These are phyloP conservation scores for Rosalia funebris DNA, from an alignment of 2,888 invertebrate genomes.

Conservation along the genomic window DNA sequence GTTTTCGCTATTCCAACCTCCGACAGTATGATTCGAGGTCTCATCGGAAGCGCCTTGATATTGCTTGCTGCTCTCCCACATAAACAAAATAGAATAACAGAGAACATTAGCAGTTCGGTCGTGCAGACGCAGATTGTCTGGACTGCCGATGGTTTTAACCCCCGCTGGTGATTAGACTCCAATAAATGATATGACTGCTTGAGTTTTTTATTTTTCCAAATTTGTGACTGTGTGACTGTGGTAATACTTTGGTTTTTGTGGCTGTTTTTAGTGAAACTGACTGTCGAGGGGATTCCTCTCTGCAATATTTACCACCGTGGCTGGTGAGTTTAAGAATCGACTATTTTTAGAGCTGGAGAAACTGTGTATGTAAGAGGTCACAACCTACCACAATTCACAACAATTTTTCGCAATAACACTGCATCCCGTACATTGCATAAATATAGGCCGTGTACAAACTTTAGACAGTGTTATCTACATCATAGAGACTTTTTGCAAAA, in stretches of 20 bases:
- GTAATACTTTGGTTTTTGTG: constrained; percentile 37
- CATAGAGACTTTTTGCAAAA: no score
- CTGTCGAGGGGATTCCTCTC: constrained; percentile 51
- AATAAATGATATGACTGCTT: constrained; percentile 12
- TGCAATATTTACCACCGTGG: constrained; percentile 55
- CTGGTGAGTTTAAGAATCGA: constrained; percentile 53
- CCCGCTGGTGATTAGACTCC: not conserved
- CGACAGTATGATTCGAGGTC: constrained; percentile 56
- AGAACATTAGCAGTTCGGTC: constrained; percentile 2
- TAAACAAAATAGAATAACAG: constrained; percentile 17
- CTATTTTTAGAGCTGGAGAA: constrained; percentile 20
- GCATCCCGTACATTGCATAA: no score
- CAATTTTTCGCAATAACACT: not conserved
- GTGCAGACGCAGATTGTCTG: not conserved
- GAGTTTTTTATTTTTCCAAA: constrained; percentile 19
- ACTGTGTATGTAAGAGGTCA: constrained; percentile 3
- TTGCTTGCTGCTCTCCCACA: constrained; percentile 23
- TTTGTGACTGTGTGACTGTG: constrained; percentile 41
- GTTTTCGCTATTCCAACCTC: constrained; percentile 49
- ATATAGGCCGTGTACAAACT: no score
- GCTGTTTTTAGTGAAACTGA: constrained; percentile 35
- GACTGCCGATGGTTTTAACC: not conserved
- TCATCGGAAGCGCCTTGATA: constrained; percentile 36
- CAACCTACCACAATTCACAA: not conserved
- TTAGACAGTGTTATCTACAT: no score